phyloP scores from a whole-genome alignment of 2,888 invertebrate species.

The Coenonympha glycerion region DNA sequence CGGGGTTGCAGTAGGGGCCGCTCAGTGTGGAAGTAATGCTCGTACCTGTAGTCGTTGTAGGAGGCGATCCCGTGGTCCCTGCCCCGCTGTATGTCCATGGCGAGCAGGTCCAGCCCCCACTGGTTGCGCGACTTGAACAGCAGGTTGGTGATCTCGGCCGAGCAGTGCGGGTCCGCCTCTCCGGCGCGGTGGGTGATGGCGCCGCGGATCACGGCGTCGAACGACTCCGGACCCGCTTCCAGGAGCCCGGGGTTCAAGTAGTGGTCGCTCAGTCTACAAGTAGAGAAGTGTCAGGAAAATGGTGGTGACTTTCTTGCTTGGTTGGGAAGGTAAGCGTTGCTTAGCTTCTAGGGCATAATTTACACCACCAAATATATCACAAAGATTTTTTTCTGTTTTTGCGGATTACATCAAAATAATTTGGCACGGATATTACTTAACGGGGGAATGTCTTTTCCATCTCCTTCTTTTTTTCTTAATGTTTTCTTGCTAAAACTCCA shows the following conservation, averaged over 20 bases:
- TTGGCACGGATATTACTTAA: too few species aligned
- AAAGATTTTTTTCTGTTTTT: too few species aligned
- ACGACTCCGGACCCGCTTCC: slow-evolving; percentile 60
- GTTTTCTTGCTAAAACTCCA: not conserved
- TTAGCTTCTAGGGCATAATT: too few species aligned
- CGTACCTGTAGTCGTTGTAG: slow-evolving; percentile 80
- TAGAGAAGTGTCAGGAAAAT: too few species aligned
- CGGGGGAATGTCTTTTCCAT: too few species aligned
- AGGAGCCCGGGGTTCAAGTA: slow-evolving; percentile 74
- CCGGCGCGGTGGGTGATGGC: slow-evolving; percentile 73
- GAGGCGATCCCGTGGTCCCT: slow-evolving; percentile 79
- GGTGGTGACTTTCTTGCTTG: too few species aligned
- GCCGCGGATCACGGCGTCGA: slow-evolving; percentile 75
- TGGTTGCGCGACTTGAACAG: slow-evolving; percentile 47
- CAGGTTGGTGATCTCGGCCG: slow-evolving; percentile 68
- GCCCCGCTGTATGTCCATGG: slow-evolving; percentile 80
- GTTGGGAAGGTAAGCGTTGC: not conserved
- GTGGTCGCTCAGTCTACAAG: slow-evolving; percentile 72
- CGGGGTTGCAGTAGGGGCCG: too few species aligned
- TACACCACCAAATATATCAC: too few species aligned
- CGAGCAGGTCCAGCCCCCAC: slow-evolving; percentile 78
- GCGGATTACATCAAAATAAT: too few species aligned
- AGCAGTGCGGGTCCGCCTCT: slow-evolving; percentile 74
- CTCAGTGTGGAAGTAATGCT: too few species aligned
- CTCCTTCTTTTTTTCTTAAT: too few species aligned